Conservation (phyloP, 2,888 invertebrate species). For the Masnerella sp. region DNA sequence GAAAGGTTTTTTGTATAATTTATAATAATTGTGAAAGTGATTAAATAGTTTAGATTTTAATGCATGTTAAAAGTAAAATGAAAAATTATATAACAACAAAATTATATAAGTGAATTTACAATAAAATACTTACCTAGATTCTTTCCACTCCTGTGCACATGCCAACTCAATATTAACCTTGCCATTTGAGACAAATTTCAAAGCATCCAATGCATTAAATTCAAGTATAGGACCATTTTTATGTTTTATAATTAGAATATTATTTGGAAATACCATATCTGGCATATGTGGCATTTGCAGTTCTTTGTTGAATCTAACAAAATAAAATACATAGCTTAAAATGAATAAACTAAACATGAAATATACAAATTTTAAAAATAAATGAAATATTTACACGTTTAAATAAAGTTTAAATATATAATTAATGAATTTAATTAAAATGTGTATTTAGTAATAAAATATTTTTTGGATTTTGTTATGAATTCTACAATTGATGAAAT, state of each 20-base stretch:
- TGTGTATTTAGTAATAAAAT: too few relatives aligned
- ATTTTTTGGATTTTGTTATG: too few relatives aligned
- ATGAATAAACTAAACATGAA: conserved; percentile 14
- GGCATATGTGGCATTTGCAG: conserved; percentile 94
- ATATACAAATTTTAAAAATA: neutral
- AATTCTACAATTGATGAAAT: too few relatives aligned
- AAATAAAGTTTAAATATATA: too few relatives aligned
- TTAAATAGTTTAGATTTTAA: too few relatives aligned
- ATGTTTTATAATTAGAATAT: conserved; percentile 86
- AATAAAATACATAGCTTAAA: neutral
- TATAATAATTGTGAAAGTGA: neutral
- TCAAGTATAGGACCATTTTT: conserved; percentile 84
- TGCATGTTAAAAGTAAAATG: too few relatives aligned
- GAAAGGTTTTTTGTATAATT: too few relatives aligned
- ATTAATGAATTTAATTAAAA: too few relatives aligned
- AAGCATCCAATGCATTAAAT: conserved; percentile 94
- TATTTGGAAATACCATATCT: conserved; percentile 99
- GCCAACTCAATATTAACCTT: conserved; percentile 90
- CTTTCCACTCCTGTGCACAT: conserved; percentile 94
- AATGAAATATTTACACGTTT: too few relatives aligned
- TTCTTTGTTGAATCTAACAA: conserved; percentile 84
- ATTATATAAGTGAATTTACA: too few relatives aligned
- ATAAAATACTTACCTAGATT: conserved; percentile 88
- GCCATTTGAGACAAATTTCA: conserved; percentile 87
- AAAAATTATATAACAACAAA: too few relatives aligned